These are phyloP conservation scores for Ciona savignyi DNA, from an alignment of 23 tunicate genomes.

Conservation along the genomic window DNA sequence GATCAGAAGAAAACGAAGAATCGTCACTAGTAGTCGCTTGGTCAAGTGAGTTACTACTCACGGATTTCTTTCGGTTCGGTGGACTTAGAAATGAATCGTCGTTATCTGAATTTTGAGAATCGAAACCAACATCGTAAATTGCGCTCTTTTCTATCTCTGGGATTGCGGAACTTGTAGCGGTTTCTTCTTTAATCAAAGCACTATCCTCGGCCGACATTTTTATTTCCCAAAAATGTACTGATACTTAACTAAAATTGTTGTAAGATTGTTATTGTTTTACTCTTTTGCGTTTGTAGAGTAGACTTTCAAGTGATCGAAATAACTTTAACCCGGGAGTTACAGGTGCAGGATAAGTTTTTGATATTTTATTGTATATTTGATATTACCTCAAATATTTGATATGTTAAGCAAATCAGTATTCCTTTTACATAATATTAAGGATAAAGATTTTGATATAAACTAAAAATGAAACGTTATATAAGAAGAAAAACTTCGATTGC, in stretches of 20 bases:
- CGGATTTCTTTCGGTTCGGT: neutral
- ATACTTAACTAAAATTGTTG: too few relatives aligned
- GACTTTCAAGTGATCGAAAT: too few relatives aligned
- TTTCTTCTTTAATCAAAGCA: neutral
- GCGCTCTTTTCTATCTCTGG: neutral
- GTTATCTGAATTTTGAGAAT: neutral
- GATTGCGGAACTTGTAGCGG: neutral
- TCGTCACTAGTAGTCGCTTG: neutral
- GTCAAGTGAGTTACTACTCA: neutral
- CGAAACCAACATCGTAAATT: neutral
- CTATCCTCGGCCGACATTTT: neutral
- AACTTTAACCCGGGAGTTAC: neutral
- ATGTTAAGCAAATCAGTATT: too few relatives aligned
- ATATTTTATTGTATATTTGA: too few relatives aligned
- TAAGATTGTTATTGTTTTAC: too few relatives aligned
- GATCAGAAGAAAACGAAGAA: neutral
- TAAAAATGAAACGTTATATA: too few relatives aligned
- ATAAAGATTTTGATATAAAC: too few relatives aligned
- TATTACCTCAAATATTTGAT: too few relatives aligned
- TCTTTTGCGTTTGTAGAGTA: too few relatives aligned
- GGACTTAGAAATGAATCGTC: neutral
- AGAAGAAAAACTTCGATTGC: too few relatives aligned
- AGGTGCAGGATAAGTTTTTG: neutral
- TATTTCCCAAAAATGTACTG: neutral
- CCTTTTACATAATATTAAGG: too few relatives aligned